Evolutionary conservation across 2,113 vertebrate genomes (phyloP), one percentile per base, ranked within the genome.

Genomic region (Prionailurus viverrinus): DNA sequence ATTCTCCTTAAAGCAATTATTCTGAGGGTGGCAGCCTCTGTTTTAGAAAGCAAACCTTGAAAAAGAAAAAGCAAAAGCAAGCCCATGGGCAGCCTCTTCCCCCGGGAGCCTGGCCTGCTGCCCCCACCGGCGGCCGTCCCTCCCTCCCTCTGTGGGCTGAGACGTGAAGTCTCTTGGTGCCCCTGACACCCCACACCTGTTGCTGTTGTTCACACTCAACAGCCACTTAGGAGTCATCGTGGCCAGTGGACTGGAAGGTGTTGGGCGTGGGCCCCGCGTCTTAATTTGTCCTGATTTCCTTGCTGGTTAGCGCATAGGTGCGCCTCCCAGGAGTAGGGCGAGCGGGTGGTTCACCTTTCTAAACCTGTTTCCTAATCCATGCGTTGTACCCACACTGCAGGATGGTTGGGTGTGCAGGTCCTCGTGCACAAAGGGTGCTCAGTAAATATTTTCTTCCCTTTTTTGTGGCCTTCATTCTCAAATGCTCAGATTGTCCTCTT

Each of bases 1-100:
- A 18, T 51, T 73, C 14, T 61, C 53, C 33, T 74, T 93, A 80
- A 94, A 92, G 33, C 90, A n/a, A 39, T 83, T 53, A 18, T 63
- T 79, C 39, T 94, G 45, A 36, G 19, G 29, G 36, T 66, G 45
- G 31, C n/a, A 45, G 4, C 68, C 13, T 89, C 21, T 66, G 71
- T 74, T 53, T 58, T 95, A 81, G 61, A 98, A 82, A 92, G 51
- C 68, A 76, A 93, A 80, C 48, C 80, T 90, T 39, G 4, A 41
- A 61, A 76, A 91, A 33, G 21, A 25, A 27, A 53, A 25, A 74
- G 58, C 10, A 27, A 53, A 19, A 69, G 58, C 10, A 74, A 48
- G 45, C 66, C 71, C 16, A 14, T 39, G 74, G 31, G 19, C 11
- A 15, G 23, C 36, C 36, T 71, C 25, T 29, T 63, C 27, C 6